Evolutionary conservation across 2,797 vertebrate genomes (phyloP).

Genomic region (Otolemur crassicaudatus): DNA sequence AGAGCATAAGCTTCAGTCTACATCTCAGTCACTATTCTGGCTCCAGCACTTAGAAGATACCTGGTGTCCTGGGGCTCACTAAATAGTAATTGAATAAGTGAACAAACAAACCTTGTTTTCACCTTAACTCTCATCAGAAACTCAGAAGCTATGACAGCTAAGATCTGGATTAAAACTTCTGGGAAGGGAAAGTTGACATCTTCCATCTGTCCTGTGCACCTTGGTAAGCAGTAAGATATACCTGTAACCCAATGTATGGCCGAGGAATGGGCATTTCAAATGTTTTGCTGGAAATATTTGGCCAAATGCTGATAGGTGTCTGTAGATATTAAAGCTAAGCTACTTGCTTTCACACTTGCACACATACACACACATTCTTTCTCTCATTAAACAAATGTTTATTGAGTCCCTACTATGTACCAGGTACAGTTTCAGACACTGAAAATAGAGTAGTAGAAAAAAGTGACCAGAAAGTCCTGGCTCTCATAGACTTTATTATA

Average conservation of each 20-base stretch:
- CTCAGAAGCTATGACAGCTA: not conserved
- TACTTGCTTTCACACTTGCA: not conserved
- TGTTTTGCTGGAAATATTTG: not conserved
- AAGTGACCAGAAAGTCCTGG: not conserved
- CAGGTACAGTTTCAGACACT: not conserved
- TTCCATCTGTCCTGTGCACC: not conserved
- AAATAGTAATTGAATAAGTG: not conserved
- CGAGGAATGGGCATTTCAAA: not conserved
- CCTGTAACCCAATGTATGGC: not conserved
- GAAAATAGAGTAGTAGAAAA: not conserved
- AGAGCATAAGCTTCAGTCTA: not conserved
- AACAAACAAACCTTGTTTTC: not conserved
- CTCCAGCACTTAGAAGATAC: not conserved
- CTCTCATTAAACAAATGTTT: constrained; percentile 15
- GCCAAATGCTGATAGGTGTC: not conserved
- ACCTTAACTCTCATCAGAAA: not conserved
- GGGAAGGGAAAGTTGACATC: not conserved
- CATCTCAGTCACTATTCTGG: not conserved
- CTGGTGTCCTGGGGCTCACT: not conserved
- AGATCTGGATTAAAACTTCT: constrained; percentile 23
- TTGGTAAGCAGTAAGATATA: not conserved
- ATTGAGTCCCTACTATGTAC: constrained; percentile 4
- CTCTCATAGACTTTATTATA: not conserved
- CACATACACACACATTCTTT: not conserved
- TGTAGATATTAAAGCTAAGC: not conserved